Evolutionary conservation across 2,888 invertebrate genomes (phyloP).

Genomic region (Petrolisthes cinctipes): DNA sequence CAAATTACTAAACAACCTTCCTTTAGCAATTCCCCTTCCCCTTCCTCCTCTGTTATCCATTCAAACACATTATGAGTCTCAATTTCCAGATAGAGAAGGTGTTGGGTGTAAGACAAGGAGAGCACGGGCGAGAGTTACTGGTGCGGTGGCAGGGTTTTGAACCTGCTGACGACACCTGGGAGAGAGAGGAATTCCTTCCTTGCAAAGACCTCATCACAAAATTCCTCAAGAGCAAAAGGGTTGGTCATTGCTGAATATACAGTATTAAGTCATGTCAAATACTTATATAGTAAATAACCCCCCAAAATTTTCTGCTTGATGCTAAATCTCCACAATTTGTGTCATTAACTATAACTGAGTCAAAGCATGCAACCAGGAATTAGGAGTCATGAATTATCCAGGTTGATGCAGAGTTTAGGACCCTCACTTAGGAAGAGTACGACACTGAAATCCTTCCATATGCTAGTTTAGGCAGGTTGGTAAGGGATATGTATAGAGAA

Average conservation of each 20-base stretch:
- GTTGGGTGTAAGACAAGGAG: conserved; percentile 14
- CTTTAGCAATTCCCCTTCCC: not conserved
- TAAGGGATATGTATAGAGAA: too few species aligned
- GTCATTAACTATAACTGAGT: too few species aligned
- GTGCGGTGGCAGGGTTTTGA: conserved; percentile 35
- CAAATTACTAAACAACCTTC: not conserved
- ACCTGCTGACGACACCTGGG: conserved; percentile 39
- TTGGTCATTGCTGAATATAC: not conserved
- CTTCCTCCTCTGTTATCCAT: not conserved
- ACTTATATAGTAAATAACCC: too few species aligned
- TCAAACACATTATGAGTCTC: not conserved
- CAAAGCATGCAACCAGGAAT: too few species aligned
- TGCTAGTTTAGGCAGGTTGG: too few species aligned
- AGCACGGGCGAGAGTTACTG: conserved; percentile 26
- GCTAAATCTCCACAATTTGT: too few species aligned
- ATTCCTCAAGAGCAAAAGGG: conserved; percentile 30
- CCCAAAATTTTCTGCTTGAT: too few species aligned
- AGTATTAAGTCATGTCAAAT: too few species aligned
- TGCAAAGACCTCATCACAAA: conserved; percentile 21
- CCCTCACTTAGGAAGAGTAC: too few species aligned
- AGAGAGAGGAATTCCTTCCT: conserved; percentile 29
- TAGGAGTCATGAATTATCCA: too few species aligned
- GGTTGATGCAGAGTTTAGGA: too few species aligned
- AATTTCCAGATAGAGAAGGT: conserved; percentile 36
- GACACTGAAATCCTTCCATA: too few species aligned